Conservation (phyloP, 2,113 vertebrate species). For the Harpagus bidentatus region DNA sequence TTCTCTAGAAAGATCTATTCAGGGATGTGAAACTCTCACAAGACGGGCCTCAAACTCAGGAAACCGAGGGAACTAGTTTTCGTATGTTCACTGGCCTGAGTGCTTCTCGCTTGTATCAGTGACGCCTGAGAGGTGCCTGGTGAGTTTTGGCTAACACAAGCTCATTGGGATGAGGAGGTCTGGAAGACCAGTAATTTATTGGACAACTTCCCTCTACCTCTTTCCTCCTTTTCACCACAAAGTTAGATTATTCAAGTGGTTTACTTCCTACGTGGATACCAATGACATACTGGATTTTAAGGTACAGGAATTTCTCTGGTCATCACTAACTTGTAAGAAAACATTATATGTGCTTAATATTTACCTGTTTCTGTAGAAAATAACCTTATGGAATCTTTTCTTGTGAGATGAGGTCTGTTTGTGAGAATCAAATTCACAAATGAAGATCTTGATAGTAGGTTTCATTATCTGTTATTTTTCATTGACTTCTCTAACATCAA, state of each 20-base stretch:
- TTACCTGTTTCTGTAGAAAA: neutral
- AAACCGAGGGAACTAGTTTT: neutral
- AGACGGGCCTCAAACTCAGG: neutral
- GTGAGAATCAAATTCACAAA: neutral
- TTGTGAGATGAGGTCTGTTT: neutral
- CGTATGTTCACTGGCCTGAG: neutral
- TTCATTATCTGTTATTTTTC: neutral
- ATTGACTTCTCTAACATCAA: neutral
- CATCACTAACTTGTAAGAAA: neutral
- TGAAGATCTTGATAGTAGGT: neutral
- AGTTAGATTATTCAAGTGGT: neutral
- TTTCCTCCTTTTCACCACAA: neutral
- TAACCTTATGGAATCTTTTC: neutral
- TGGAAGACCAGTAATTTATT: neutral
- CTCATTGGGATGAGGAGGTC: neutral
- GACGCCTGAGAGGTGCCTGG: rapidly evolving
- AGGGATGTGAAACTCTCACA: neutral
- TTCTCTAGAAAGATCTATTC: neutral
- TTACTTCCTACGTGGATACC: neutral
- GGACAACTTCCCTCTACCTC: neutral
- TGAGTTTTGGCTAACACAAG: neutral
- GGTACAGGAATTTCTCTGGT: neutral
- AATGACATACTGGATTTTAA: neutral
- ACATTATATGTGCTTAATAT: neutral
- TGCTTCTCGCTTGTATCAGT: rapidly evolving